phyloP scores from a whole-genome alignment of 1,140 invertebrate species.

The Wasmannia auropunctata region DNA sequence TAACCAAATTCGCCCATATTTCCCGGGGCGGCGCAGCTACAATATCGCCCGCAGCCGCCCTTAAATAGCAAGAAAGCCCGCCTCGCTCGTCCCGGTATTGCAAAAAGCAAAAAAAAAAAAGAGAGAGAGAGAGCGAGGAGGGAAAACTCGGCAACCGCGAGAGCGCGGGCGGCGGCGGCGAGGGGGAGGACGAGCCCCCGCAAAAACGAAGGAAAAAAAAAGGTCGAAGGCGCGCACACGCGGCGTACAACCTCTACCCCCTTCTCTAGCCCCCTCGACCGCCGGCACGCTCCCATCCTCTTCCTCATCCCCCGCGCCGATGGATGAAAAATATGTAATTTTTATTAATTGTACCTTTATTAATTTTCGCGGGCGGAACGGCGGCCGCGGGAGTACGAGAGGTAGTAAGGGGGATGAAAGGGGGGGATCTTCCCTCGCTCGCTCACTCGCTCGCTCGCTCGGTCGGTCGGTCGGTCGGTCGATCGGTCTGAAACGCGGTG shows the following conservation, averaged over 20 bases:
- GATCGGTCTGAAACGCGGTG: constrained; percentile 63
- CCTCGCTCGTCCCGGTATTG: constrained; percentile 31
- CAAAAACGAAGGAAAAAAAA: constrained; percentile 51
- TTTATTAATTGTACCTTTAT: constrained; percentile 82
- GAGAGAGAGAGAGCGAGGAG: constrained; percentile 53
- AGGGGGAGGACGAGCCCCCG: neutral
- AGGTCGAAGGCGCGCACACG: constrained; percentile 15
- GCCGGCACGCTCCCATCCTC: constrained; percentile 17
- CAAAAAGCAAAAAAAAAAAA: constrained; percentile 56
- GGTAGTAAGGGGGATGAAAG: neutral
- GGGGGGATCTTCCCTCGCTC: too few species aligned
- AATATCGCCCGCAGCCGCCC: constrained; percentile 56
- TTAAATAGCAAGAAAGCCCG: constrained; percentile 58
- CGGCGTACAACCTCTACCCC: constrained; percentile 4
- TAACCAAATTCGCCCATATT: constrained; percentile 59
- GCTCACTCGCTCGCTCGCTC: constrained; percentile 19
- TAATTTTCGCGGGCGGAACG: constrained; percentile 73
- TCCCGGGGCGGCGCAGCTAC: constrained; percentile 19
- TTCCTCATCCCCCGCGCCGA: constrained; percentile 62
- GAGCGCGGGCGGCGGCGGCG: neutral
- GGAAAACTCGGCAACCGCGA: constrained; percentile 24
- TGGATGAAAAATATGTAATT: constrained; percentile 82
- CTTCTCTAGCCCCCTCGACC: neutral
- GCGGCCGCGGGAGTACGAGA: constrained; percentile 15
- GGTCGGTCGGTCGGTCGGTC: constrained; percentile 47